phyloP scores from a whole-genome alignment of 1,140 invertebrate species.

The Aradophagus sp. region DNA sequence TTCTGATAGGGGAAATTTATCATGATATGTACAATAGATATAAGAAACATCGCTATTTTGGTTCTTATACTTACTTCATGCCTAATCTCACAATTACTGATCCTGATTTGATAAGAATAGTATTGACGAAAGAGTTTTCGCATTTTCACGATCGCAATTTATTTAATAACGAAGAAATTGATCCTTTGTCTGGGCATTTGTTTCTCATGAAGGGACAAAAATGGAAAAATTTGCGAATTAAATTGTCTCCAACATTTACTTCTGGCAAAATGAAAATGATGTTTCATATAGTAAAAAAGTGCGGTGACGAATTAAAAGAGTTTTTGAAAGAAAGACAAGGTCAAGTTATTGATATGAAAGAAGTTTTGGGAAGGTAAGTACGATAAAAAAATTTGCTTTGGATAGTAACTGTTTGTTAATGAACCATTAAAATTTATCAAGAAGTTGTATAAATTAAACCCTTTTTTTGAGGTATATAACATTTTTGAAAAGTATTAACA shows the following conservation, averaged over 20 bases:
- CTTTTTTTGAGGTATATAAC: too few species aligned
- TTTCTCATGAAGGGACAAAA: constrained; percentile 70
- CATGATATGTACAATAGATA: constrained; percentile 40
- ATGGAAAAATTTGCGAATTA: constrained; percentile 75
- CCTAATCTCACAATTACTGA: constrained; percentile 73
- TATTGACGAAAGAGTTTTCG: constrained; percentile 75
- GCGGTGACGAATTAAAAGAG: constrained; percentile 66
- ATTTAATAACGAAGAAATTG: constrained; percentile 72
- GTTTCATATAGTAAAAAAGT: constrained; percentile 72
- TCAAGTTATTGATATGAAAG: constrained; percentile 50
- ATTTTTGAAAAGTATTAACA: too few species aligned
- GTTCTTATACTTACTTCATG: constrained; percentile 73
- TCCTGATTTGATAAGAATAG: constrained; percentile 72
- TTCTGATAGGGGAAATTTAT: constrained; percentile 40
- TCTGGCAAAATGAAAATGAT: constrained; percentile 77
- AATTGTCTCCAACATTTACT: constrained; percentile 77
- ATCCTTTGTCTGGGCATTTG: constrained; percentile 76
- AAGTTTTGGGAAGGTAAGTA: constrained; percentile 46
- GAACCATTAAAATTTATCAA: too few species aligned
- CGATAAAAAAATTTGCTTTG: too few species aligned
- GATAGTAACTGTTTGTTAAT: too few species aligned
- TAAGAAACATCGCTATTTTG: constrained; percentile 61
- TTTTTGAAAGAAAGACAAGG: constrained; percentile 1
- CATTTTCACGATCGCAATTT: constrained; percentile 74
- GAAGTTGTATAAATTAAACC: too few species aligned